Base-by-base conservation (phyloP, 2,113 vertebrate species). In the cat (Felis catus) region DNA sequence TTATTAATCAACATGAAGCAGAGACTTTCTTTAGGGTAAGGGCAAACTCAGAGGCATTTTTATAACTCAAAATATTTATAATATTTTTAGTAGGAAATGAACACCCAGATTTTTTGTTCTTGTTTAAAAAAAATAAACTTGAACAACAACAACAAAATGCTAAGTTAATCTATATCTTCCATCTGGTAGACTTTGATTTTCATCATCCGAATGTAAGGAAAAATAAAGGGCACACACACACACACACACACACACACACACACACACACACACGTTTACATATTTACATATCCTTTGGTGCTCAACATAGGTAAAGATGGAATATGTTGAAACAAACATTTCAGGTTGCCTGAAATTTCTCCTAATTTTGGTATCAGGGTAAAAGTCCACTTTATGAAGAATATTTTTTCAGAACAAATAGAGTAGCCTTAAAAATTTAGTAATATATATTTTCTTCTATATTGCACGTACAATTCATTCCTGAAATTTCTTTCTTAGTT, bases 401-500 rank as follows among this genome's bases (percentile, higher is more conserved):
- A 78, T 63, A 45, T 21, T 79, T 90, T 87, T 92, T 81, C 4
- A n/a, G 15, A 25, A 84, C 39, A 73, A 79, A 94, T 48, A 97
- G 58, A 71, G 25, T 81, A 81, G 9, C n/a, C 21, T 93, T 95
- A 51, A 76, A 73, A 91, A 41, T 33, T 76, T 27, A 41, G 13
- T 84, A 3, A 6, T 29, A 4, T 66, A 11, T 82, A 4, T 48
- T 94, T 55, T 86, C 33, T 89, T 81, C 7, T 82, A 25, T 53
- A 21, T 79, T 55, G 45, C 83, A 33, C 86, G 23, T 84, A 93
- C 10, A 78, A 2, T 87, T 71, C 84, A 80, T 91, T 98, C 27
- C 36, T 78, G 51, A 90, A 58, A 48, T 86, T 8, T 95, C 81
- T 97, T 97, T 96, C 48, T 92, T 27, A 12, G 79, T 95, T 96